These are phyloP conservation scores for Phaedon cochleariae DNA, from an alignment of 2,888 invertebrate genomes.

Conservation along the genomic window DNA sequence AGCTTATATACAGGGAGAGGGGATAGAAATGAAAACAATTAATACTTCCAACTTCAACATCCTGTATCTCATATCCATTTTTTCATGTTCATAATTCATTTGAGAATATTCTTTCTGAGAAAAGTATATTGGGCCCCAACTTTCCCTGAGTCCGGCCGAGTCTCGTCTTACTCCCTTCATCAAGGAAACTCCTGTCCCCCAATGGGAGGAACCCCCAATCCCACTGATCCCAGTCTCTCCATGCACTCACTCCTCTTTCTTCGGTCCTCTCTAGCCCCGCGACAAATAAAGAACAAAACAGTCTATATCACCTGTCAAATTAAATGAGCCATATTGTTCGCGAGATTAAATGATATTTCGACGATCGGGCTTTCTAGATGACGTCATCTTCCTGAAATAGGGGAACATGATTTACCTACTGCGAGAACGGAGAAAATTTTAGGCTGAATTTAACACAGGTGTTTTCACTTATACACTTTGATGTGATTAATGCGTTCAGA, in stretches of 20 bases:
- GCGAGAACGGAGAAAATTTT: background rate
- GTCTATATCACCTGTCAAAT: constrained; percentile 37
- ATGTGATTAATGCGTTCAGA: background rate
- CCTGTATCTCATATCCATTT: too few species aligned
- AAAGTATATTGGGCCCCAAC: background rate
- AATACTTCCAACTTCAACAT: too few species aligned
- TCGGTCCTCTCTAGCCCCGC: background rate
- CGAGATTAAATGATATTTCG: constrained; percentile 28
- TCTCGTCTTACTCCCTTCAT: background rate
- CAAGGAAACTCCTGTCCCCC: too few species aligned
- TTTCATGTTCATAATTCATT: too few species aligned
- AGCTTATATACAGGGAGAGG: too few species aligned
- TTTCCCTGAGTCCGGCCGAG: too few species aligned
- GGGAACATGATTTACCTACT: background rate
- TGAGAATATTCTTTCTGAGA: too few species aligned
- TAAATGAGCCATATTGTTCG: constrained; percentile 32
- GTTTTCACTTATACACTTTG: background rate
- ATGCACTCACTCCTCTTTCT: too few species aligned
- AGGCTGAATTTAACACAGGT: background rate
- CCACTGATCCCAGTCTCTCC: too few species aligned
- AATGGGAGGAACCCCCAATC: too few species aligned
- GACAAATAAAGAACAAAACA: constrained; percentile 35
- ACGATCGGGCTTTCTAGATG: constrained; percentile 3
- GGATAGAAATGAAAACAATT: too few species aligned
- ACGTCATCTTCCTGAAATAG: background rate